Evolutionary conservation across 2,888 invertebrate genomes (phyloP).

Genomic region (Drosophila histrio): DNA sequence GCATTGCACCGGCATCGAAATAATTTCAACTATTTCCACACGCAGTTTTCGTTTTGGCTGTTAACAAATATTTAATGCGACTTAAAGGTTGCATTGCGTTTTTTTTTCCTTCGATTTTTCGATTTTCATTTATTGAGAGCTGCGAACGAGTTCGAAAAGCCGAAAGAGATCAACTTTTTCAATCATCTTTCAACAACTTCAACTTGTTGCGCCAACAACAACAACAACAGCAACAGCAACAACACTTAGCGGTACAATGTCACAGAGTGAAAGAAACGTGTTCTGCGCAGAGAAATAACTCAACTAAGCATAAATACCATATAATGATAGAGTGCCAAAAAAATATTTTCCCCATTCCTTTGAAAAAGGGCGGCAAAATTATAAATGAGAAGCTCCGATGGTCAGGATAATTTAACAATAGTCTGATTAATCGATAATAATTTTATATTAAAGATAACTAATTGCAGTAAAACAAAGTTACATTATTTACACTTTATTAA

Average conservation of each 20-base stretch:
- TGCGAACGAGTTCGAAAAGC: not conserved
- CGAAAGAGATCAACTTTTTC: conserved; percentile 11
- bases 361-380: no score
- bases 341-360: no score
- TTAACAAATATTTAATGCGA: conserved; percentile 73
- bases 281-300: conserved; percentile 16
- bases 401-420: no score
- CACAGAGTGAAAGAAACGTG: conserved; percentile 26
- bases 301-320: not conserved
- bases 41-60: conserved; percentile 53
- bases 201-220: conserved; percentile 47
- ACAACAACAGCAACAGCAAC: conserved; percentile 29
- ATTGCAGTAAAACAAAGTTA: no score
- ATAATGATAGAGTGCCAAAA: not conserved
- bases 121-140: not conserved
- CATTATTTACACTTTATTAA: no score
- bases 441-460: no score
- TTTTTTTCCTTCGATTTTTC: conserved; percentile 35
- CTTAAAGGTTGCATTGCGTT: conserved; percentile 55
- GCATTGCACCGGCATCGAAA: conserved; percentile 52
- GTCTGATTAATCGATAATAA: no score
- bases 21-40: conserved; percentile 72
- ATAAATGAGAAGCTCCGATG: no score
- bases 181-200: conserved; percentile 55
- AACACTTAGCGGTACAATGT: conserved; percentile 64